Percentiles rank a stretch among this genome's conserved stretches.
Evolutionary conservation across 2,113 vertebrate species (phyloP).

Genomic region (Sylvia atricapilla): DNA sequence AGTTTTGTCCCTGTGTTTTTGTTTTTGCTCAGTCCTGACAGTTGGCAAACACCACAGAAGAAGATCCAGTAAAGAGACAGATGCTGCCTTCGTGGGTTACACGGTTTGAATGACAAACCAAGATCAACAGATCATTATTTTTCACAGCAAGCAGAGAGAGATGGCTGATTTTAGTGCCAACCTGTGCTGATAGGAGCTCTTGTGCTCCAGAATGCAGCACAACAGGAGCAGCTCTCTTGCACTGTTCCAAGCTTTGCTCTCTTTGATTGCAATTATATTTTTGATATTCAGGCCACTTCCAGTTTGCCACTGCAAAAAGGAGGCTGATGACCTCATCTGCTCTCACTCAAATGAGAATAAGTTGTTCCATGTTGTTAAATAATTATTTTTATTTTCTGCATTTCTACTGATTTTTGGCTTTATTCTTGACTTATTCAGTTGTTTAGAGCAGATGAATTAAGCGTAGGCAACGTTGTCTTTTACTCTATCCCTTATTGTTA

Average conservation of each 20-base stretch:
- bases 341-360: background rate
- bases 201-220: background rate
- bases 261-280: background rate
- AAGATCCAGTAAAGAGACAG: constrained; percentile 40
- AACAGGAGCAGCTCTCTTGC: background rate
- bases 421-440: background rate
- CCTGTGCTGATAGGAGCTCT: background rate
- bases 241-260: background rate
- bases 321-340: background rate
- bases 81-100: constrained; percentile 36
- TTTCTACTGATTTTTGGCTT: background rate
- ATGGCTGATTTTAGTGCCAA: constrained; percentile 7
- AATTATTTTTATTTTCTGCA: background rate
- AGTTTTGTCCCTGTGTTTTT: background rate
- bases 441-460: background rate
- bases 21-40: background rate
- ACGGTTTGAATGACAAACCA: constrained; percentile 59
- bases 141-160: constrained; percentile 63
- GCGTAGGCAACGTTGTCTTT: rapidly evolving
- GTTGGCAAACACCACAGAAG: background rate
- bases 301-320: background rate
- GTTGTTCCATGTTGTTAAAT: background rate
- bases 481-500: background rate
- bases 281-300: background rate
- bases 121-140: constrained; percentile 69